Evolutionary conservation across 1,140 invertebrate genomes (phyloP).

Genomic region (Arion vulgaris): DNA sequence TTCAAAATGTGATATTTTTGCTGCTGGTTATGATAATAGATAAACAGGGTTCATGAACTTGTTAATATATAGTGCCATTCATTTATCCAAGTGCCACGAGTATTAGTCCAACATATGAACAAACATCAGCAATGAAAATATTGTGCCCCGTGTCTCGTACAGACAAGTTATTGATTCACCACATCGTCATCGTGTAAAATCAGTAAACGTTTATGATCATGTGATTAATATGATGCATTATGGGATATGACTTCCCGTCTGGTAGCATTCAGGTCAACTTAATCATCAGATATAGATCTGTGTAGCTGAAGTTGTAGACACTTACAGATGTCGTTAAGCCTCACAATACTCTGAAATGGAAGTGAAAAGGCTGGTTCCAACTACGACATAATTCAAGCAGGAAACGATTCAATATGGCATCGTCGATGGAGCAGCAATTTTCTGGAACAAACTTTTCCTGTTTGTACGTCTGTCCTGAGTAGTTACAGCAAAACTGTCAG

Average conservation of each 20-base stretch:
- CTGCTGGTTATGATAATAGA: too few relatives aligned
- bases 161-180: too few relatives aligned
- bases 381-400: constrained; percentile 12
- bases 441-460: constrained; percentile 31
- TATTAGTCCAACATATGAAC: too few relatives aligned
- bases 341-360: not conserved
- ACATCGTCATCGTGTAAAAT: not conserved
- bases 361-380: not conserved
- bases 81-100: too few relatives aligned
- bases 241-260: not conserved
- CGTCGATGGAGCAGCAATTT: not conserved
- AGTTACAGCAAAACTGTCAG: constrained; percentile 17
- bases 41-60: too few relatives aligned
- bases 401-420: constrained; percentile 38
- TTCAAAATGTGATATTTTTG: too few relatives aligned
- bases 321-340: not conserved
- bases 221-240: constrained; percentile 15
- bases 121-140: too few relatives aligned
- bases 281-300: not conserved
- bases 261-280: not conserved
- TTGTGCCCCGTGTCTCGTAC: too few relatives aligned
- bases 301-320: not conserved
- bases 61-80: too few relatives aligned
- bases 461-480: constrained; percentile 30
- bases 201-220: not conserved